Conservation (phyloP, 2,888 invertebrate species). For the Homarus gammarus region DNA sequence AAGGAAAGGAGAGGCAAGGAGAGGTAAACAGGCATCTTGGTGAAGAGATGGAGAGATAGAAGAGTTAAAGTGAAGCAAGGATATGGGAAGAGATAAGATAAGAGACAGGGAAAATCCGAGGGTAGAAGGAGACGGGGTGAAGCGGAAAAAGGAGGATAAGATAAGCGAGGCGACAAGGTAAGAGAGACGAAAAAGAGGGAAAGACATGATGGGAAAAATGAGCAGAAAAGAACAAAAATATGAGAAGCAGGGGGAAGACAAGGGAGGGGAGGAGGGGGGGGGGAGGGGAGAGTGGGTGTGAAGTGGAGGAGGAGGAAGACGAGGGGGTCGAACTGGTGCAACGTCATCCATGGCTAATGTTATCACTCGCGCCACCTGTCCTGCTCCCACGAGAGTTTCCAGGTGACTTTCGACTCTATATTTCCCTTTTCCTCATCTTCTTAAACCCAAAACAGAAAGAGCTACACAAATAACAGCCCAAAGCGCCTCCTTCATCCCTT, state of each 20-base stretch:
- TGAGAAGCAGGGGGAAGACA: neutral
- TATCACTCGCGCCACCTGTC: constrained; percentile 24
- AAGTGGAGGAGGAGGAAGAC: neutral
- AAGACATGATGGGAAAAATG: neutral
- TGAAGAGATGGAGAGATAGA: neutral
- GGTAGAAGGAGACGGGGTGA: neutral
- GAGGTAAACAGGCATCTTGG: neutral
- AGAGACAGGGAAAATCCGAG: neutral
- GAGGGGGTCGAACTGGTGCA: neutral
- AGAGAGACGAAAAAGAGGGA: neutral
- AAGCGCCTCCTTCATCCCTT: neutral
- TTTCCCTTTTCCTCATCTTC: neutral
- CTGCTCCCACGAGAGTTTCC: constrained; percentile 13
- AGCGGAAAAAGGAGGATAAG: neutral
- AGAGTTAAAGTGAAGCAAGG: neutral
- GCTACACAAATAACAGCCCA: too few species aligned
- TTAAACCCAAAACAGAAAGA: too few species aligned
- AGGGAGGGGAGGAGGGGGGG: neutral
- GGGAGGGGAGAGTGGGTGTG: neutral
- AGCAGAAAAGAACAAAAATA: neutral
- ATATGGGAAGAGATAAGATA: neutral
- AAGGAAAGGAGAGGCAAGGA: neutral
- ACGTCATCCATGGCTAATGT: constrained; percentile 34
- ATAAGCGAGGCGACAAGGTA: neutral
- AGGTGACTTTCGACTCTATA: neutral